phyloP scores from a whole-genome alignment of 2,888 invertebrate genomes.

The Dynastes hyllus region DNA sequence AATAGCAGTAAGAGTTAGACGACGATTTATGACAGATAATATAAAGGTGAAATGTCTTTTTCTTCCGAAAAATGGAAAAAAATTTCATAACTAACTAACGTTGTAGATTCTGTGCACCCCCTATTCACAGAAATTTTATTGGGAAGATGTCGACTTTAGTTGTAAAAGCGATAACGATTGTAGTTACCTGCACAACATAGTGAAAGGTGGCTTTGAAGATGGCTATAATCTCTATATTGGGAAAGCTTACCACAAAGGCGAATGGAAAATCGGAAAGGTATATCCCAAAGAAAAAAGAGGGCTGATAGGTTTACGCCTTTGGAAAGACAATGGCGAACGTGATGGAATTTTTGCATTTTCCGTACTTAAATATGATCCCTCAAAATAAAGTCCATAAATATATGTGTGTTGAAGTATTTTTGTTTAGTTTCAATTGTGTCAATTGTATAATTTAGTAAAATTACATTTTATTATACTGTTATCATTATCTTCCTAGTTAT shows the following conservation, averaged over 20 bases:
- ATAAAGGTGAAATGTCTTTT: neutral
- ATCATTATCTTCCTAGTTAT: too few relatives aligned
- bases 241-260: neutral
- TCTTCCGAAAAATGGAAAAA: neutral
- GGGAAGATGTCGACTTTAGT: conserved; percentile 1
- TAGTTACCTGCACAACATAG: neutral
- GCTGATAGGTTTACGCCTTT: neutral
- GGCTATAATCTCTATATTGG: conserved; percentile 10
- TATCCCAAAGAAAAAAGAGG: neutral
- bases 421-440: too few relatives aligned
- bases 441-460: too few relatives aligned
- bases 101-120: neutral
- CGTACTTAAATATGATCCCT: neutral
- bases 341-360: too few relatives aligned
- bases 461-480: too few relatives aligned
- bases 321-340: neutral
- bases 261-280: conserved; percentile 34
- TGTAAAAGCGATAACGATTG: neutral
- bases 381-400: too few relatives aligned
- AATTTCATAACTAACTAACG: neutral
- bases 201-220: conserved; percentile 1
- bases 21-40: neutral
- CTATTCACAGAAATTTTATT: neutral
- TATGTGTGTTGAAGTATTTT: too few relatives aligned
- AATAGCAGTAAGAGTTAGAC: neutral